Evolutionary conservation across 2,113 vertebrate species (phyloP), one percentile per base, ranked within the genome.

Genomic region (Actinemys pallida): DNA sequence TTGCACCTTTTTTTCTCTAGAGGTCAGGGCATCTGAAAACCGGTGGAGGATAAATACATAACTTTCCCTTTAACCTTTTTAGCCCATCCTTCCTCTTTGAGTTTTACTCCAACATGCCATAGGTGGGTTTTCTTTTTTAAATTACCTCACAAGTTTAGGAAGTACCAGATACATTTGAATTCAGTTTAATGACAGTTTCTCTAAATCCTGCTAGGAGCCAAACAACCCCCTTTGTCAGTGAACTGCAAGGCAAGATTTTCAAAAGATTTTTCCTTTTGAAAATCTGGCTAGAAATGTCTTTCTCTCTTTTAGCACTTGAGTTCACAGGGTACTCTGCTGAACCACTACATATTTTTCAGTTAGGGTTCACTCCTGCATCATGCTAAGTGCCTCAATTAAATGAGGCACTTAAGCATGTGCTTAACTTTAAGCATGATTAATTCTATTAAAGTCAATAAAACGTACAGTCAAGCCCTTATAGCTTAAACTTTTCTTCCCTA

Each of bases 101-200:
- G 59, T 72, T 72, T 39, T 72, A 39, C 69, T 39, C 16, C 8
- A 72, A 39, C 17, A 39, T 39, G n/a, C n/a, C 20, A 62, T 17
- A 72, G 69, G 16, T 72, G 65, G 89, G 62, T 83, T 89, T 87
- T 94, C 50, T 90, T 95, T 85, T 93, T 87, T 87, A 95, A 95
- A 76, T 25, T 24, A 45, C 42, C 19, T 75, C 20, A 76, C 75
- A 76, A 25, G 24, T 76, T 76, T 76, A 76, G 22, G 75, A 45
- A 14, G 42, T 82, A 84, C 84, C 5, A 53, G 22, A 14, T 24
- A 16, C 24, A 79, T 94, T 95, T 95, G 81, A 95, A 93, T 83
- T 90, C 83, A 57, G 2, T 25, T 87, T 87, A 86, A 57, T 90
- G 45, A 45, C 11, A 42, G 5, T 27, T 45, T 76, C 75, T 76